These are phyloP conservation scores for Biston betularia DNA, from an alignment of 2,888 invertebrate genomes.

Conservation along the genomic window DNA sequence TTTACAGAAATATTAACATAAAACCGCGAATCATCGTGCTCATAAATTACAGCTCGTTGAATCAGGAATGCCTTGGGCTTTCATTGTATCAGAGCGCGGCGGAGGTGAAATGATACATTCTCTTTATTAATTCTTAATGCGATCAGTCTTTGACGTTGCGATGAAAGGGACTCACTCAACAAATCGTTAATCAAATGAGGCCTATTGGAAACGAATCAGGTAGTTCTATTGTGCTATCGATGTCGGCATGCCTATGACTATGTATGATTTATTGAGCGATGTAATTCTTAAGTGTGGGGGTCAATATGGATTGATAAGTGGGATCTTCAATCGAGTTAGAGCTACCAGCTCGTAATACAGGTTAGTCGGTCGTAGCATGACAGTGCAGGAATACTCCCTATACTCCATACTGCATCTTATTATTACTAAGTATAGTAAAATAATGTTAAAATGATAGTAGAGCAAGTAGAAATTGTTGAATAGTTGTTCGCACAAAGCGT, in stretches of 20 bases:
- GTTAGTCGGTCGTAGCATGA: slow-evolving; percentile 47
- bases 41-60: slow-evolving; percentile 55
- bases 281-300: slow-evolving; percentile 72
- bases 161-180: slow-evolving; percentile 85
- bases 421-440: background rate
- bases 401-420: background rate
- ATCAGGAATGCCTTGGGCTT: slow-evolving; percentile 38
- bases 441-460: no score
- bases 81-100: slow-evolving; percentile 53
- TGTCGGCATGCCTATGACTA: slow-evolving; percentile 71
- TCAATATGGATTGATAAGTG: slow-evolving; percentile 58
- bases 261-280: slow-evolving; percentile 74
- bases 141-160: slow-evolving; percentile 78
- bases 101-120: slow-evolving; percentile 72
- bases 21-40: slow-evolving; percentile 56
- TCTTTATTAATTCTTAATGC: slow-evolving; percentile 82
- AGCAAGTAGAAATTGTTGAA: no score
- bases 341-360: slow-evolving; percentile 65
- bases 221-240: slow-evolving; percentile 78
- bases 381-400: slow-evolving; percentile 32
- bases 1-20: slow-evolving; percentile 41
- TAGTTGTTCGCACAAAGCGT: no score
- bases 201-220: slow-evolving; percentile 80
- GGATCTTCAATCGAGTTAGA: slow-evolving; percentile 57
- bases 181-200: slow-evolving; percentile 82